Evolutionary conservation across 2,113 vertebrate genomes (phyloP).

Genomic region (Origma solitaria): DNA sequence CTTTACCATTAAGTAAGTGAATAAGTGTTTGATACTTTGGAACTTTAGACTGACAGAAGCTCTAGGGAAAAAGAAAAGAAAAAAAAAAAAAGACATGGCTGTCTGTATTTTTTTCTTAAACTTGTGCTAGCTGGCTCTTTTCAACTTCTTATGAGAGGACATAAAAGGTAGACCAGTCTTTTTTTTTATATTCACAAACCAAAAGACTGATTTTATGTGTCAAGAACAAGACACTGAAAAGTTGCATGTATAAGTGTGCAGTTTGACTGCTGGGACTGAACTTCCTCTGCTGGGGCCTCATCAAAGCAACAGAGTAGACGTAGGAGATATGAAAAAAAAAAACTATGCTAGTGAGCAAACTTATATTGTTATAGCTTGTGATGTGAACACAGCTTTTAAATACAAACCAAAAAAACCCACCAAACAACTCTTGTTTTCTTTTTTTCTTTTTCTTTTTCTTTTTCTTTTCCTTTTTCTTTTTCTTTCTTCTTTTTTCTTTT

Average conservation of each 20-base stretch:
- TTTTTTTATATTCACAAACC: neutral
- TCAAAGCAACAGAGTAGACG: neutral
- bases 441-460: too few species aligned
- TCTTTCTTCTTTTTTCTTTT: neutral
- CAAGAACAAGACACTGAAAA: neutral
- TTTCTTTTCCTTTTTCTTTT: neutral
- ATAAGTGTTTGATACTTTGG: neutral
- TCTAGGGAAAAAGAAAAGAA: neutral
- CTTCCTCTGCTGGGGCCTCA: neutral
- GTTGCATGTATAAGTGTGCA: neutral
- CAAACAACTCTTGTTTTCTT: rapidly evolving
- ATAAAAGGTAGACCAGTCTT: neutral
- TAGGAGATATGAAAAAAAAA: neutral
- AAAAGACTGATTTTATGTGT: neutral
- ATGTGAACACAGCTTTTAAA: neutral
- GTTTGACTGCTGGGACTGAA: neutral
- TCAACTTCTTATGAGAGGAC: neutral
- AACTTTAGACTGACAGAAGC: neutral
- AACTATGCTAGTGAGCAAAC: neutral
- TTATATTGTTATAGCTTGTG: neutral
- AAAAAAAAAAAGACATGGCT: neutral
- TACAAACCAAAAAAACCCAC: neutral
- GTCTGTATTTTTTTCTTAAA: neutral
- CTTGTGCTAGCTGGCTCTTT: neutral
- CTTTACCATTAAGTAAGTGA: neutral